Evolutionary conservation across 30 jellyfish, hydroid and myxozoan species (phyloP).

Genomic region (Pseudorhiza aurosa): DNA sequence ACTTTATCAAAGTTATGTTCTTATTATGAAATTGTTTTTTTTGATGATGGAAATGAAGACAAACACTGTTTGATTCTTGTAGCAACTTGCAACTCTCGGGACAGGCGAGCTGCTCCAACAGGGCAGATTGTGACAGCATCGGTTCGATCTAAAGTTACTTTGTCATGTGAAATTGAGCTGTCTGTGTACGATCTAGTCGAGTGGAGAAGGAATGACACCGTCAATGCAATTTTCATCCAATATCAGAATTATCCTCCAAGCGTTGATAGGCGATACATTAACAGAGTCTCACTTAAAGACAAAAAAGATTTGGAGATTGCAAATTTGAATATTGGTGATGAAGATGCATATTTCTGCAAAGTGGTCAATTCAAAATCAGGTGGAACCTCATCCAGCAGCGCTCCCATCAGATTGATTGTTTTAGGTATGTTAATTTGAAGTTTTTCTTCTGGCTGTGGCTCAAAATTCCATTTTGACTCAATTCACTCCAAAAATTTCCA

Average conservation of each 20-base stretch:
- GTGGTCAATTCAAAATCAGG: conserved; percentile 31
- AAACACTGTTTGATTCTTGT: not conserved
- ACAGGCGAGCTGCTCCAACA: conserved; percentile 28
- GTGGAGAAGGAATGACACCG: conserved; percentile 78
- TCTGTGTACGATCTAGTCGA: conserved; percentile 28
- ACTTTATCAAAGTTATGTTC: no score
- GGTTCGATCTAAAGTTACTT: conserved; percentile 52
- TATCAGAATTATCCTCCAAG: conserved; percentile 14
- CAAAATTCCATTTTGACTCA: no score
- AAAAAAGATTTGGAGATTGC: conserved; percentile 58
- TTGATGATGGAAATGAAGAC: not conserved
- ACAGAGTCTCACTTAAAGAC: conserved; percentile 34
- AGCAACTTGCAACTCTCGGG: conserved; percentile 11
- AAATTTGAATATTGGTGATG: conserved; percentile 54
- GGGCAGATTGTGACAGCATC: conserved; percentile 50
- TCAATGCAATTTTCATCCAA: conserved; percentile 29
- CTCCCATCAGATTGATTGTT: conserved; percentile 36
- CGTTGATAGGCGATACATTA: conserved; percentile 3
- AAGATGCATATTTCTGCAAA: conserved; percentile 54
- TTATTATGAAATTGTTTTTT: no score
- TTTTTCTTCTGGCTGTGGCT: no score
- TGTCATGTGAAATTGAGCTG: conserved; percentile 36
- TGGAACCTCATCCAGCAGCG: conserved; percentile 25
- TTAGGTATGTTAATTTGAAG: conserved; percentile 35
- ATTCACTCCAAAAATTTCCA: no score